Base-by-base conservation (phyloP, 2,888 invertebrate genomes). In the Tanypteryx hageni region DNA sequence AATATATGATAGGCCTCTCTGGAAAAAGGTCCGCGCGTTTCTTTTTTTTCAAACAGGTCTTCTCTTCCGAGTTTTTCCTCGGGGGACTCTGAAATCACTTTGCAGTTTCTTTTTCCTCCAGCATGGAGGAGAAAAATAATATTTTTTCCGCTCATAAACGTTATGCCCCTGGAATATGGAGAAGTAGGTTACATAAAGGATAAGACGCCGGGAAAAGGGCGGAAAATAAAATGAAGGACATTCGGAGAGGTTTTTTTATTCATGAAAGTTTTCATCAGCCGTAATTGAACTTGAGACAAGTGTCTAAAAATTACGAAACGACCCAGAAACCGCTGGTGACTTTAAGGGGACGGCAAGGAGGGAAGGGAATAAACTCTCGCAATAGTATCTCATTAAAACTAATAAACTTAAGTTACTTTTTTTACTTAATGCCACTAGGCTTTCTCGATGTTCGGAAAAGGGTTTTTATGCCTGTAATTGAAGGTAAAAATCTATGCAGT, bases 221-320 rank as follows among this genome's bases (percentile, higher is more conserved):
- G 11, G 27, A 64, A 68, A 76, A 76, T 76, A 10, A 76, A 22
- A 76, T 7, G 11, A 10, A 76, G 11, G 27, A 44, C 13, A 27
- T 76, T 76, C 76, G 76, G 76, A 76, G 76, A 7, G 18, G 22
- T 68, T 68, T 68, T 68, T 68, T 68, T 9, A 68, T 68, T 68
- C 68, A 18, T 22, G 68, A 68, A 76, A 22, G 76, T 76, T 76
- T 76, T 76, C 76, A 76, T 76, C 27, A 27, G 76, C 76, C n/a
- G 76, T 76, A 76, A 76, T 76, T 76, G 76, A 76, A 76, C 68
- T 68, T 68, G n/a, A 76, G 76, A 76, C 76, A 27, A 76, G 76
- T 27, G 27, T 9, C 76, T 22, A 76, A 76, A 68, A 68, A 68
- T 68, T 68, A 68, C 68, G 68, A 68, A 68, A 68, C 68, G 68